Evolutionary conservation across 2,888 invertebrate species (phyloP).

Genomic region (Mactromeris polynyma): DNA sequence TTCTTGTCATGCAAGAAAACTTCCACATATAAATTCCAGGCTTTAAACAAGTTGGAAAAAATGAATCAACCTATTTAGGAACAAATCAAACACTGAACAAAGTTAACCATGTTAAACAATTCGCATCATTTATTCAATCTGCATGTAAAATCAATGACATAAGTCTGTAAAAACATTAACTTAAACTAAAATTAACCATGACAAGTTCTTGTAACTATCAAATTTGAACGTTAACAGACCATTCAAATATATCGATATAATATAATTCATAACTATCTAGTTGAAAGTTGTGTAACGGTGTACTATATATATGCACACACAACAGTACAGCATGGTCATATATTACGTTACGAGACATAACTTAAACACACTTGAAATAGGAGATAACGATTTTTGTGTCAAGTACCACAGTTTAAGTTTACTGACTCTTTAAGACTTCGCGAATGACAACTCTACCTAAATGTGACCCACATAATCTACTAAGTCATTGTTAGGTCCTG

Average conservation of each 20-base stretch:
- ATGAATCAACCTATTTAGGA: too few relatives aligned
- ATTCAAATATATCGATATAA: neutral
- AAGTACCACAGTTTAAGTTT: conserved; percentile 13
- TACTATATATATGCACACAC: neutral
- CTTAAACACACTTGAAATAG: neutral
- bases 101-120: too few relatives aligned
- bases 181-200: too few relatives aligned
- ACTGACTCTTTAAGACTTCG: neutral
- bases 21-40: too few relatives aligned
- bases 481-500: neutral
- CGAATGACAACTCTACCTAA: neutral
- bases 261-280: neutral
- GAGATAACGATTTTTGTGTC: conserved; percentile 15
- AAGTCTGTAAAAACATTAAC: too few relatives aligned
- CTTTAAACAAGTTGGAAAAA: too few relatives aligned
- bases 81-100: too few relatives aligned
- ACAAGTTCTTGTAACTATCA: too few relatives aligned
- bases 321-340: neutral
- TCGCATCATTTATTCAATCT: too few relatives aligned
- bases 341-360: conserved; percentile 4
- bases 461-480: conserved; percentile 4
- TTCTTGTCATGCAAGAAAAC: too few relatives aligned
- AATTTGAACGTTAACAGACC: neutral
- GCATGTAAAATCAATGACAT: too few relatives aligned
- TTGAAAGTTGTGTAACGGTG: neutral